Percentiles rank a stretch among this genome's conserved stretches.
Conservation (phyloP, 53 echinoderm and acorn worm species). For the Stichopus horrens region DNA sequence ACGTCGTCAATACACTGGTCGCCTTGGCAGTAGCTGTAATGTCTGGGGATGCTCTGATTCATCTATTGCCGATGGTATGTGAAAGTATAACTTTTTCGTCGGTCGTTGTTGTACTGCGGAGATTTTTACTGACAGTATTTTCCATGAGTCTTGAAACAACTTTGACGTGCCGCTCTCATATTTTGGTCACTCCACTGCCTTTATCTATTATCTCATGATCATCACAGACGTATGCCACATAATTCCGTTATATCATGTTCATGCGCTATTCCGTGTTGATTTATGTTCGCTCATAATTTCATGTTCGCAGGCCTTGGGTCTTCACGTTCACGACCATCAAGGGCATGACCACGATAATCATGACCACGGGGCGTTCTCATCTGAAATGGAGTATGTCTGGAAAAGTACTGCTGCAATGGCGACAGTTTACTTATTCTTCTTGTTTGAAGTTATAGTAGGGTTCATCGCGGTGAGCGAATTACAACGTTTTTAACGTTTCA, state of each 20-base stretch:
- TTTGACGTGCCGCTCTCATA: too few species aligned
- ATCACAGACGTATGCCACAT: too few species aligned
- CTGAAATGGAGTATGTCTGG: slow-evolving; percentile 75
- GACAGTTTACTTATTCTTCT: slow-evolving; percentile 77
- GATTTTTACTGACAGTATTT: too few species aligned
- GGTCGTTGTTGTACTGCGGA: too few species aligned
- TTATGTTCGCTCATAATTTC: background rate
- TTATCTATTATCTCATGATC: too few species aligned
- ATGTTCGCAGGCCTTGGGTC: slow-evolving; percentile 72
- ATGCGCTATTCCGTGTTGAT: too few species aligned
- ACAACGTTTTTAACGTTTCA: too few species aligned
- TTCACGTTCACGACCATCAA: slow-evolving; percentile 60
- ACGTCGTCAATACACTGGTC: slow-evolving; percentile 70
- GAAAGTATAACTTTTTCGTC: background rate
- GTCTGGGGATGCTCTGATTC: slow-evolving; percentile 77
- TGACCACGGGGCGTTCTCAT: slow-evolving; percentile 58
- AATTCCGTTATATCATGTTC: too few species aligned
- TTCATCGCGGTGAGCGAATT: slow-evolving; percentile 59
- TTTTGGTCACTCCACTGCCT: too few species aligned
- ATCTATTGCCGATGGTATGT: slow-evolving; percentile 84
- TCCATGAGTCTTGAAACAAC: too few species aligned
- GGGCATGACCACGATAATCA: slow-evolving; percentile 17
- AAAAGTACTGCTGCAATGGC: slow-evolving; percentile 59
- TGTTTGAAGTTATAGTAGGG: slow-evolving; percentile 63
- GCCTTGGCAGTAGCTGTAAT: slow-evolving; percentile 80